Base-by-base conservation (phyloP, 2,888 invertebrate genomes). In the Heliothis peltigera region DNA sequence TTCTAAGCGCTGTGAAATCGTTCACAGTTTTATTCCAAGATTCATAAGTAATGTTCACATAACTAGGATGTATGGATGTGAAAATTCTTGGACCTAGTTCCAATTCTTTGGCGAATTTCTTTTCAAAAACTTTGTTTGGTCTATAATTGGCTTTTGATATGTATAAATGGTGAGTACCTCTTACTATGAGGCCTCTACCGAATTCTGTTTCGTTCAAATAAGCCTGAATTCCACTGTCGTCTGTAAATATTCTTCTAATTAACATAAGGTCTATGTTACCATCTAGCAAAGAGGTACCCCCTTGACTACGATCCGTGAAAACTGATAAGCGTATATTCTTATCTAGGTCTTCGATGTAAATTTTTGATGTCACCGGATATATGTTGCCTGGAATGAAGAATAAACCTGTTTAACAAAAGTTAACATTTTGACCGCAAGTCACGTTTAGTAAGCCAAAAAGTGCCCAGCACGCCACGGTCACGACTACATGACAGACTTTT, bases 331-430 rank as follows among this genome's bases (percentile, higher is more conserved):
- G 92, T 0, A 95, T 62, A 35, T 94, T 92, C 15, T 79, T 85
- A 0, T 64, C 44, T 0, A 76, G 48, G 77, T 97, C 97, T 80
- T 96, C 95, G 2, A 98, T 91, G 44, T 96, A 95, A 42, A 99
- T 98, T 85, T 97, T 96, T 0, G 98, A 96, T 21, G 98, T 98
- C 0, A 99, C 96, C 0, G 99, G 99, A 87, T 98, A 99, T 87
- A 98, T 98, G 89, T 99, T 99, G 22, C 91, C 98, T 62, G 83
- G 12, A 32, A 25, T 6, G 6, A 25, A 25, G 6, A n/a, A n/a
- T n/a, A n/a, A n/a, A n/a, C n/a, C n/a, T n/a, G n/a, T n/a, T n/a
- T n/a, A n/a, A n/a, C n/a, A n/a, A n/a, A n/a, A n/a, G n/a, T n/a
- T n/a, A n/a, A n/a, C n/a, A n/a, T n/a, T n/a, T n/a, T n/a, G n/a